These are phyloP conservation scores for Struthidea cinerea DNA, from an alignment of 2,113 vertebrate species.

Conservation along the genomic window DNA sequence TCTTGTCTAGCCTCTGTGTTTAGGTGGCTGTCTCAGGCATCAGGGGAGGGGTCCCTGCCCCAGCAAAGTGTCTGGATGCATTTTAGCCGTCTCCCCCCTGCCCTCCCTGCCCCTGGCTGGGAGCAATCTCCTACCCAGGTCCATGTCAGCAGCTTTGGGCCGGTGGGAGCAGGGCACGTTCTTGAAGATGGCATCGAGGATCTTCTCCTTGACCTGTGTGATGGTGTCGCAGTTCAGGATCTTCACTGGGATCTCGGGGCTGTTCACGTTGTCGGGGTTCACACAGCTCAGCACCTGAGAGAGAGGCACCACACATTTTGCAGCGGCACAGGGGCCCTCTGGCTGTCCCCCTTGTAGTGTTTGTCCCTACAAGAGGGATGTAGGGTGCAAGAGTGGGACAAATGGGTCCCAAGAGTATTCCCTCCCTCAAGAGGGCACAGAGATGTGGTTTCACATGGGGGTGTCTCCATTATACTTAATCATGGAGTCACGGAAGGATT, in stretches of 20 bases:
- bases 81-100: background rate
- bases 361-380: background rate
- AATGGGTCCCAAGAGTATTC: background rate
- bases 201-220: constrained; percentile 97
- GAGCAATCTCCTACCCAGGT: constrained; percentile 79
- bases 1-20: too few relatives aligned
- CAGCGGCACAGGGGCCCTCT: background rate
- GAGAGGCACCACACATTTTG: background rate
- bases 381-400: background rate
- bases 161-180: constrained; percentile 94
- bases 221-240: constrained; percentile 97
- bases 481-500: background rate
- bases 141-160: constrained; percentile 96
- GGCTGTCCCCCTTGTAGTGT: background rate
- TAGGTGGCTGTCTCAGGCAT: too few relatives aligned
- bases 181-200: constrained; percentile 97
- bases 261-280: constrained; percentile 93
- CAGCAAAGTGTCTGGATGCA: background rate
- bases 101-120: background rate
- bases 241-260: constrained; percentile 92
- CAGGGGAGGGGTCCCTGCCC: background rate
- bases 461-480: background rate
- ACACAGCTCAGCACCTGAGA: constrained; percentile 92
- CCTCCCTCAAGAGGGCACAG: background rate
- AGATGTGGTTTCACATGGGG: background rate